These are phyloP conservation scores for Macrophya annulata DNA, from an alignment of 2,888 invertebrate species.

Conservation along the genomic window DNA sequence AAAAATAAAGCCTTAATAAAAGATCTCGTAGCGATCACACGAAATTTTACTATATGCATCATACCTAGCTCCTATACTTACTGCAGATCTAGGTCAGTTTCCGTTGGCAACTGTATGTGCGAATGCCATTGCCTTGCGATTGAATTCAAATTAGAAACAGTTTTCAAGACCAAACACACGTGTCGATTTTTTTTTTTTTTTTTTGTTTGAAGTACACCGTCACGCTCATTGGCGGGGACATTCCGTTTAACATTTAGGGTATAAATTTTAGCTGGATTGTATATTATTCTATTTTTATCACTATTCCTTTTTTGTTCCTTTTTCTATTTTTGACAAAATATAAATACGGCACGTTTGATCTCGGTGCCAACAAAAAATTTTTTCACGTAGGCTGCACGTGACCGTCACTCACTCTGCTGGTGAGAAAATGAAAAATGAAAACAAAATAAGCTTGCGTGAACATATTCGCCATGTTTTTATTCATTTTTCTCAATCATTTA, in stretches of 20 bases:
- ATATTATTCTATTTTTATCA: neutral
- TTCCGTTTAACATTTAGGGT: neutral
- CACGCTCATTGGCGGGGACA: neutral
- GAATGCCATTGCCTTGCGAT: conserved; percentile 41
- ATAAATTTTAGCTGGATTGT: neutral
- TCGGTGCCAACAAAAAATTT: conserved; percentile 25
- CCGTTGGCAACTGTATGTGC: conserved; percentile 5
- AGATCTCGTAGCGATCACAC: neutral
- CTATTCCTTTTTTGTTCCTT: neutral
- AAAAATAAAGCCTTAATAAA: neutral
- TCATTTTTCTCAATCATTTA: neutral
- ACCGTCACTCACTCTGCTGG: neutral
- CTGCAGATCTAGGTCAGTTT: conserved; percentile 41
- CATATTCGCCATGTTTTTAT: neutral
- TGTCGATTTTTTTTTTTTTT: neutral
- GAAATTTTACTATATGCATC: neutral
- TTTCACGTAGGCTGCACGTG: conserved; percentile 40
- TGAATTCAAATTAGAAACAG: neutral
- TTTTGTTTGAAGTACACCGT: too few relatives aligned
- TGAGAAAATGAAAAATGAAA: conserved; percentile 9
- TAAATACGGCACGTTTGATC: neutral
- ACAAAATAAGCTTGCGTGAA: neutral
- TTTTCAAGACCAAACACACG: conserved; percentile 32
- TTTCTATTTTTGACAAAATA: neutral
- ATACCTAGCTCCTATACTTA: neutral